Conservation (phyloP, 2,113 vertebrate species). For the Leucopsar rothschildi region DNA sequence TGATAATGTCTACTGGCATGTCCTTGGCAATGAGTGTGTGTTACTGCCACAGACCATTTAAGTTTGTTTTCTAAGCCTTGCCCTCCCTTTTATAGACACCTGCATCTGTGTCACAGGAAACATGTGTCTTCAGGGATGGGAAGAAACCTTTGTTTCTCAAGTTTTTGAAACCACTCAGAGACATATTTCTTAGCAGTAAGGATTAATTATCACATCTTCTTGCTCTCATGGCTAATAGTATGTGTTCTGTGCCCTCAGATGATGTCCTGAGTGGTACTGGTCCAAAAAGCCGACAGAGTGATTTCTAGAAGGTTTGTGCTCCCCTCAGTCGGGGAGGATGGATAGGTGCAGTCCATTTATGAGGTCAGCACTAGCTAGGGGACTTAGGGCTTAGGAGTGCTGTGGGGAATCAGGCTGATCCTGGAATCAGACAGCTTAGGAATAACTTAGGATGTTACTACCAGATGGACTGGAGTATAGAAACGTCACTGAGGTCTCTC, state of each 20-base stretch:
- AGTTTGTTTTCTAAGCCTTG: neutral
- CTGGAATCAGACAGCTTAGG: neutral
- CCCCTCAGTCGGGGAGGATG: neutral
- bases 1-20: neutral
- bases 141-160: neutral
- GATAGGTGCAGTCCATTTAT: neutral
- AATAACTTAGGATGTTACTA: neutral
- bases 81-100: neutral
- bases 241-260: neutral
- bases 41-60: neutral
- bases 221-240: neutral
- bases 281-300: neutral
- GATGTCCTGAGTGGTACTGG: neutral
- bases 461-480: neutral
- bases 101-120: neutral
- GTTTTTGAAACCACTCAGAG: neutral
- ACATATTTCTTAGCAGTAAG: neutral
- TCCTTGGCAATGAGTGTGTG: neutral
- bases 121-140: fast-evolving
- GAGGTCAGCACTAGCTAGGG: neutral
- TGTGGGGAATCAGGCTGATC: neutral
- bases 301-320: neutral
- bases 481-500: neutral
- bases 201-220: neutral
- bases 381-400: neutral